Evolutionary conservation across 2,888 invertebrate species (phyloP).

Genomic region (Perizoma affinitatum): DNA sequence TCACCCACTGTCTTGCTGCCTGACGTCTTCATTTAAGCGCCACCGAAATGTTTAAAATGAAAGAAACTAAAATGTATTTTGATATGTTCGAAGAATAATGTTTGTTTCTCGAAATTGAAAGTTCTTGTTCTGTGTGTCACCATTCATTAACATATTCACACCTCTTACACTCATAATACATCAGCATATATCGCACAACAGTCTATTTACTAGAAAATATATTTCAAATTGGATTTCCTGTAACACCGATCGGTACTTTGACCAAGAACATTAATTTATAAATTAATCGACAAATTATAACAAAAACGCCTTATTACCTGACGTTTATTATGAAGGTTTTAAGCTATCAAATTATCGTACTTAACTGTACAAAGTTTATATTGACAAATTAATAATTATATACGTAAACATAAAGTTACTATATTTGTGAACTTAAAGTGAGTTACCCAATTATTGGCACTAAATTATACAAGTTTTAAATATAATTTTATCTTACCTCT

Average conservation of each 20-base stretch:
- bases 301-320: constrained; percentile 22
- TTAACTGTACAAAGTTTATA: constrained; percentile 23
- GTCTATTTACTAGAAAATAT: constrained; percentile 16
- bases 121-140: constrained; percentile 28
- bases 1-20: too few species aligned
- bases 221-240: constrained; percentile 30
- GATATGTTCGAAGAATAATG: too few species aligned
- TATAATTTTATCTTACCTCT: background rate
- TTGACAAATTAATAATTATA: constrained; percentile 28
- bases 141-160: constrained; percentile 12
- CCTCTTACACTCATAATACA: constrained; percentile 26
- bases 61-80: too few species aligned
- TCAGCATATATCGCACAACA: constrained; percentile 35
- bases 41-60: too few species aligned
- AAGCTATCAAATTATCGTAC: constrained; percentile 24
- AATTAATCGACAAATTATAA: constrained; percentile 18
- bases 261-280: constrained; percentile 23
- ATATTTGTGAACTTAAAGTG: constrained; percentile 17
- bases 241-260: constrained; percentile 24
- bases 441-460: constrained; percentile 17
- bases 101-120: background rate
- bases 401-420: constrained; percentile 17
- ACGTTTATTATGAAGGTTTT: constrained; percentile 22
- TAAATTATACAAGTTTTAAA: background rate
- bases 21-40: too few species aligned